These are phyloP conservation scores for Habroteleia sp. DNA, from an alignment of 2,888 invertebrate species.

Conservation along the genomic window DNA sequence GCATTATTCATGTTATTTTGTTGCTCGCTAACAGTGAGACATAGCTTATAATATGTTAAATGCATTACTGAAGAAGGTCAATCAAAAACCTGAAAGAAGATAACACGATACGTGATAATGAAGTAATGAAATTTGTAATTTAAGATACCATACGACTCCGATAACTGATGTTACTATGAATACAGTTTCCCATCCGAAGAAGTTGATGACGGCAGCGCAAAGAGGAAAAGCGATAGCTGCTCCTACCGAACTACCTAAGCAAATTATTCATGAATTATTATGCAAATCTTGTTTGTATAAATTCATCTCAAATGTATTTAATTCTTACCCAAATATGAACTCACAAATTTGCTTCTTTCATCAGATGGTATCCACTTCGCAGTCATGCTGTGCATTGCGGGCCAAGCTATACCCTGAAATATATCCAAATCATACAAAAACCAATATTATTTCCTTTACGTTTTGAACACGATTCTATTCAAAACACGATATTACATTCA, in stretches of 20 bases:
- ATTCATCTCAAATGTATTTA: not conserved
- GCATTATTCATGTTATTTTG: no score
- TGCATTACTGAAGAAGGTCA: no score
- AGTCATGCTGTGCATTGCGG: constrained; percentile 89
- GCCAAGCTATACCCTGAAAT: constrained; percentile 86
- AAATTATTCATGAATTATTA: constrained; percentile 28
- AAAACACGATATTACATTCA: no score
- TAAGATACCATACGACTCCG: constrained; percentile 85
- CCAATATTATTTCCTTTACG: no score
- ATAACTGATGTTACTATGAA: constrained; percentile 85
- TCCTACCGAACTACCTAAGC: constrained; percentile 84
- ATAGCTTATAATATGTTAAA: no score
- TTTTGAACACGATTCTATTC: no score
- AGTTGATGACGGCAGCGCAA: constrained; percentile 85
- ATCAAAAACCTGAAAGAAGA: no score
- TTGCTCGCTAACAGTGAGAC: no score
- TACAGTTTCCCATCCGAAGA: constrained; percentile 87
- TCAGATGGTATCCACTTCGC: constrained; percentile 91
- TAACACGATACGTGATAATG: not conserved
- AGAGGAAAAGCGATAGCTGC: constrained; percentile 87
- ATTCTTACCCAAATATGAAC: constrained; percentile 83
- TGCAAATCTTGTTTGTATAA: not conserved
- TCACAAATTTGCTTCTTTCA: constrained; percentile 88
- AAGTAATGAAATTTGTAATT: not conserved
- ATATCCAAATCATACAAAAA: no score